Evolutionary conservation across 2,888 invertebrate species (phyloP).

Genomic region (Heliconius ethilla): DNA sequence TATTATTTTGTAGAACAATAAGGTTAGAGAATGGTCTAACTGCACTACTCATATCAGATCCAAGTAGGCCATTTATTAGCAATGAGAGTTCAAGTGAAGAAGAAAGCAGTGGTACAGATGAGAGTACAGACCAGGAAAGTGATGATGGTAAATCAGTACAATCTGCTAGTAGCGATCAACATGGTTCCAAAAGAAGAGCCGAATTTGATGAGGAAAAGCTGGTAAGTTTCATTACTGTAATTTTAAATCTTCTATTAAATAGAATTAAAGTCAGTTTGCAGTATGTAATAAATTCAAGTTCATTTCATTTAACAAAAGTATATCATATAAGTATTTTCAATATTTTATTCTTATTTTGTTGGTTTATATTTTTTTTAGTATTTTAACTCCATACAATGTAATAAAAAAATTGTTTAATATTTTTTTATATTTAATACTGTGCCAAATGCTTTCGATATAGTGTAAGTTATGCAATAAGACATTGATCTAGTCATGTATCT

Average conservation of each 20-base stretch:
- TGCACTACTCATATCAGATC: constrained; percentile 87
- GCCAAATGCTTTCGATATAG: background rate
- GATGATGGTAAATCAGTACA: constrained; percentile 65
- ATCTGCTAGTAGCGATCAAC: constrained; percentile 67
- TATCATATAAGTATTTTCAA: background rate
- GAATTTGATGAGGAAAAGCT: constrained; percentile 76
- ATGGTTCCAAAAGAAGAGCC: constrained; percentile 57
- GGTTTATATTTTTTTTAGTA: too few relatives aligned
- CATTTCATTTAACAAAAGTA: background rate
- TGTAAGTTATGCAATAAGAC: background rate
- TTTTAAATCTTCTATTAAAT: too few relatives aligned
- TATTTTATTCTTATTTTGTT: background rate
- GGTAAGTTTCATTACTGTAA: constrained; percentile 55
- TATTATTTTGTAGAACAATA: constrained; percentile 78
- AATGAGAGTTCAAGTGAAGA: constrained; percentile 66
- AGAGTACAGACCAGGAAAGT: constrained; percentile 69
- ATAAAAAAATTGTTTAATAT: background rate
- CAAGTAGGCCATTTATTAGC: constrained; percentile 56
- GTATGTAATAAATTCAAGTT: background rate
- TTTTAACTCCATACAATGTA: too few relatives aligned
- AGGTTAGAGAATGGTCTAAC: constrained; percentile 86
- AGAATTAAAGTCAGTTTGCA: background rate
- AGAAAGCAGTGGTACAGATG: constrained; percentile 62
- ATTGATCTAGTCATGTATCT: constrained; percentile 1
- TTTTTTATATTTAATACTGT: background rate